These are phyloP conservation scores for Cybosia mesomella DNA, from an alignment of 2,888 invertebrate genomes.

Conservation along the genomic window DNA sequence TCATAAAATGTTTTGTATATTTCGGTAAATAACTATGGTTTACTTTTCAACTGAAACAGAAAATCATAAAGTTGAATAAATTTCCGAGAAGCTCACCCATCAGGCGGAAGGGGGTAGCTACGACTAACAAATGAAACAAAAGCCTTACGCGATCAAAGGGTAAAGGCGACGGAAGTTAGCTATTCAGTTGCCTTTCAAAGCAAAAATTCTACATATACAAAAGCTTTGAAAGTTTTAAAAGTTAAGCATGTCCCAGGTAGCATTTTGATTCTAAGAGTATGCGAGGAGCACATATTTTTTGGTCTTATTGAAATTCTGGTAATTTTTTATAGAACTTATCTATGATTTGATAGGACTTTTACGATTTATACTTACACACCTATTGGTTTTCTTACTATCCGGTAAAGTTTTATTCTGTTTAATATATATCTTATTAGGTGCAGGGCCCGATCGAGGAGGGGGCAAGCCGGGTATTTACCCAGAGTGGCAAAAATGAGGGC, in stretches of 20 bases:
- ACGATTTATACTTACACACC: no score
- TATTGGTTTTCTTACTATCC: no score
- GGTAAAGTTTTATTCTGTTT: no score
- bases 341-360: no score
- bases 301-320: background rate
- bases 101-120: background rate
- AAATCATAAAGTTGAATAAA: background rate
- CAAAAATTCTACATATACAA: slow-evolving; percentile 1
- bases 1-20: background rate
- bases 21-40: background rate
- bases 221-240: background rate
- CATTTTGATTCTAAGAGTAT: background rate
- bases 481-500: no score
- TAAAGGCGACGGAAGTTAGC: slow-evolving; percentile 1
- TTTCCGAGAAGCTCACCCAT: background rate
- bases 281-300: background rate
- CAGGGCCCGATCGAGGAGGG: no score
- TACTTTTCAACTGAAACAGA: background rate
- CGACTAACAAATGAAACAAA: slow-evolving; percentile 2
- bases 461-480: no score
- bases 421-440: no score
- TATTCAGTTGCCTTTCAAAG: background rate
- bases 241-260: background rate
- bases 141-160: slow-evolving; percentile 1
- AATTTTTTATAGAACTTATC: no score